These are phyloP conservation scores for Eupithecia subfuscata DNA, from an alignment of 2,888 invertebrate genomes.

Conservation along the genomic window DNA sequence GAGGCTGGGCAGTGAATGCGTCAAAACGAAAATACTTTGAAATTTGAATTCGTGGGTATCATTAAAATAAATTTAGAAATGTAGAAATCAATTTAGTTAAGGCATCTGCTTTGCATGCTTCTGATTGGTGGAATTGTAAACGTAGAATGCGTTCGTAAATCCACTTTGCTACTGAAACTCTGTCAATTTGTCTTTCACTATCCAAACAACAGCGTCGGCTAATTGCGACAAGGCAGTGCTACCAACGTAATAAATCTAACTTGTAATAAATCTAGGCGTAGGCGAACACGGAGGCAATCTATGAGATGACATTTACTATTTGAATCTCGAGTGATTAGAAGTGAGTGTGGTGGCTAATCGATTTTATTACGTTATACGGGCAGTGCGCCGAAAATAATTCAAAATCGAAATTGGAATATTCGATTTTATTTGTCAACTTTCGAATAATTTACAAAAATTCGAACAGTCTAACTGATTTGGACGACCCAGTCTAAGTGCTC, in stretches of 20 bases:
- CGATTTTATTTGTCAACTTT: background rate
- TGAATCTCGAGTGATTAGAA: background rate
- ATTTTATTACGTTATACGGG: background rate
- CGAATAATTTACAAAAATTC: too few relatives aligned
- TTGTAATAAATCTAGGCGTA: constrained; percentile 30
- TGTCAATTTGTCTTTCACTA: constrained; percentile 30
- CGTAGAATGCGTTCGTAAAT: background rate
- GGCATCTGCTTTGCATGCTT: background rate
- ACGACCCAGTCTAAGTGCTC: too few relatives aligned
- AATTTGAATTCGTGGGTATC: background rate
- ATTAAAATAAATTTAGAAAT: background rate
- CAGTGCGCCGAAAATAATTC: background rate
- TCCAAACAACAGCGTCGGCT: constrained; percentile 29
- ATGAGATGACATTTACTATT: constrained; percentile 20
- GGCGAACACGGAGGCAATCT: constrained; percentile 37
- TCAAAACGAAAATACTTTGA: background rate
- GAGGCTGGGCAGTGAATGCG: background rate
- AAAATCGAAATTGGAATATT: background rate
- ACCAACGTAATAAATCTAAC: constrained; percentile 30
- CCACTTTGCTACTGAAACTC: constrained; percentile 2
- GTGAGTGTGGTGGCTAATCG: background rate
- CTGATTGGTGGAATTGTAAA: background rate
- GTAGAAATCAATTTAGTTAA: background rate
- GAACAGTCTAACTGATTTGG: too few relatives aligned
- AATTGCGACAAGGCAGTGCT: constrained; percentile 36